Evolutionary conservation across 92 coral and sea anemone genomes (phyloP), one percentile per base, ranked within the genome.

Genomic region (Nematostella vectensis): DNA sequence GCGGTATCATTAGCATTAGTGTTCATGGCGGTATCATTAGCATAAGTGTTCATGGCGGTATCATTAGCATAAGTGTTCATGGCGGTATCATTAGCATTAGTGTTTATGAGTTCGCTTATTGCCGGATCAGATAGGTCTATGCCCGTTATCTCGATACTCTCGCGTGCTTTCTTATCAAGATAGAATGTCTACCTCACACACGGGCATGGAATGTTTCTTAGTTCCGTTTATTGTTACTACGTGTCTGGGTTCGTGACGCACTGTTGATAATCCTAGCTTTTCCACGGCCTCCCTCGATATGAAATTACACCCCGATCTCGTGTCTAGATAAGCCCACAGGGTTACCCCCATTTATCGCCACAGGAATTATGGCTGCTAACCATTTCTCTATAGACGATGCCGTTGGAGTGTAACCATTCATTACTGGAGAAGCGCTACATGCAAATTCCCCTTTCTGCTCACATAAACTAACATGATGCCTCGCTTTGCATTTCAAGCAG

Each of bases 331-430:
- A 0, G 83, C 79, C 83, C 72, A 79, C 0, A 70, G 36, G 1
- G 64, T 61, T 1, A 2, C 26, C 2, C n/a, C 57, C 62, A 18
- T 62, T 8, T 0, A 80, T 52, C 25, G 50, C 22, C 25, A 80
- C 62, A 2, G 87, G 88, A 3, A 84, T 65, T 28, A 79, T 74
- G n/a, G 94, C 80, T 21, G 81, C 80, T 9, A 79, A 27, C 15
- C 69, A 28, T 44, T 36, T 52, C 45, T 71, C 80, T 27, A 66
- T 68, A 3, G 25, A 54, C 1, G 20, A 11, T n/a, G n/a, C n/a
- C 1, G 16, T 3, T 9, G 81, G 77, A 20, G 75, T 55, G 54
- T 56, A 63, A 2, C 65, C 71, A 0, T 69, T 60, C 1, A 82
- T 25, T 1, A 61, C 54, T 1, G 63, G 42, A 0, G 40, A 15